phyloP scores from a whole-genome alignment of 1,140 invertebrate species.

The Tribolium madens region DNA sequence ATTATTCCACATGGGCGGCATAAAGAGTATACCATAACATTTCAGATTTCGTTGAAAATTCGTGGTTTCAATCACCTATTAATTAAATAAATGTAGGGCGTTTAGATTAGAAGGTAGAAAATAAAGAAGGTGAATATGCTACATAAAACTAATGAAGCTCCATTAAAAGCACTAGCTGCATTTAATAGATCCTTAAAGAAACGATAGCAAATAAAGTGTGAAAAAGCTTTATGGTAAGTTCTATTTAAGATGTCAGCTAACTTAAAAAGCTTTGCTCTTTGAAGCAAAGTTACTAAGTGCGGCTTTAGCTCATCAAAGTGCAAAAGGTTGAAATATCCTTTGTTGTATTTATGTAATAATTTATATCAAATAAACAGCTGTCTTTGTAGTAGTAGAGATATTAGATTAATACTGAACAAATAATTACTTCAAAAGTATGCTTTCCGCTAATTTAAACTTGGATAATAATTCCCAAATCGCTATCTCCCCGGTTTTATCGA shows the following conservation, averaged over 20 bases:
- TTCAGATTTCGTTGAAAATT: background rate
- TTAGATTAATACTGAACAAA: background rate
- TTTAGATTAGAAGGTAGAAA: background rate
- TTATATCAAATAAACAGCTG: constrained; percentile 16
- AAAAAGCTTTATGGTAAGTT: constrained; percentile 24
- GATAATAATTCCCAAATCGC: constrained; percentile 5
- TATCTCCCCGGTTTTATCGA: constrained; percentile 12
- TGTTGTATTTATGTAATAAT: constrained; percentile 25
- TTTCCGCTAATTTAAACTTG: constrained; percentile 16
- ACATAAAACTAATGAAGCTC: constrained; percentile 20
- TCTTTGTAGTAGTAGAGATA: constrained; percentile 4
- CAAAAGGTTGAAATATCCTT: background rate
- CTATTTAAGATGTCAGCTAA: constrained; percentile 26
- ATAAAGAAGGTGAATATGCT: constrained; percentile 9
- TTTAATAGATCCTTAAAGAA: constrained; percentile 24
- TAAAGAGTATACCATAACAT: background rate
- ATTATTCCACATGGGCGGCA: background rate
- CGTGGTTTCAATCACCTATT: background rate
- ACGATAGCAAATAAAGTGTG: constrained; percentile 28
- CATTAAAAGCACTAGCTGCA: constrained; percentile 25
- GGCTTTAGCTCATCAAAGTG: constrained; percentile 6
- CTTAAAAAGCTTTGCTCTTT: constrained; percentile 30
- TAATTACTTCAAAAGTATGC: constrained; percentile 16
- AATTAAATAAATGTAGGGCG: background rate
- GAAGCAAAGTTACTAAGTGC: constrained; percentile 33